Percentiles rank a stretch among this genome's conserved stretches.
These are phyloP conservation scores for Planococcus citri DNA, from an alignment of 1,140 invertebrate genomes.

Conservation along the genomic window DNA sequence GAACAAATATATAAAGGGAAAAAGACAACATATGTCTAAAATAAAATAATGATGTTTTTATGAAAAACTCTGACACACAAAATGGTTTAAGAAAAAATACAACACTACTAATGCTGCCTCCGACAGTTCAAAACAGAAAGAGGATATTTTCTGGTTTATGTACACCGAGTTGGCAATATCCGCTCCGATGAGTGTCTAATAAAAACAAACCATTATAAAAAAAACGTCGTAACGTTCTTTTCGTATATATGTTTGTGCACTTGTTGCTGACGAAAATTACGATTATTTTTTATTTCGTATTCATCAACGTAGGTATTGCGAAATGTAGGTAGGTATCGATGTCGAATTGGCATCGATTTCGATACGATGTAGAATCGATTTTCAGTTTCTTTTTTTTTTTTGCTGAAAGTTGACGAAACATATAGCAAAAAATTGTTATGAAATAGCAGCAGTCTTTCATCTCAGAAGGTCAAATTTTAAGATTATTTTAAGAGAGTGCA, in stretches of 20 bases:
- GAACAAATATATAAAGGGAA: background rate
- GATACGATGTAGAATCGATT: too few relatives aligned
- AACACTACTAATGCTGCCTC: background rate
- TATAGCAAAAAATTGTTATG: too few relatives aligned
- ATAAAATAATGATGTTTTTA: slow-evolving; percentile 8
- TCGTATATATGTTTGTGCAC: background rate
- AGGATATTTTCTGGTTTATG: background rate
- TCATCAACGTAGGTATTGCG: too few relatives aligned
- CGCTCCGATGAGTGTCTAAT: background rate
- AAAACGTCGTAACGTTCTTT: background rate
- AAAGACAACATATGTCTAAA: background rate
- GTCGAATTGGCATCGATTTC: too few relatives aligned
- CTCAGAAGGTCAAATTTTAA: too few relatives aligned
- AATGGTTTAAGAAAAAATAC: background rate
- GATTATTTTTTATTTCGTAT: background rate
- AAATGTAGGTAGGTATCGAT: too few relatives aligned
- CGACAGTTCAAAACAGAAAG: background rate
- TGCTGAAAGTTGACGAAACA: too few relatives aligned
- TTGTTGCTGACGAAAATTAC: background rate
- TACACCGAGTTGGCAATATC: background rate
- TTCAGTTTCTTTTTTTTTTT: too few relatives aligned
- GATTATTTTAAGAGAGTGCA: too few relatives aligned
- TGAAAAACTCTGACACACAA: background rate
- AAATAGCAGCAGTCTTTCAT: too few relatives aligned
- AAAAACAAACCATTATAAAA: slow-evolving; percentile 4